Base-by-base conservation (phyloP, 1,140 invertebrate genomes). In the Aplysia californica region DNA sequence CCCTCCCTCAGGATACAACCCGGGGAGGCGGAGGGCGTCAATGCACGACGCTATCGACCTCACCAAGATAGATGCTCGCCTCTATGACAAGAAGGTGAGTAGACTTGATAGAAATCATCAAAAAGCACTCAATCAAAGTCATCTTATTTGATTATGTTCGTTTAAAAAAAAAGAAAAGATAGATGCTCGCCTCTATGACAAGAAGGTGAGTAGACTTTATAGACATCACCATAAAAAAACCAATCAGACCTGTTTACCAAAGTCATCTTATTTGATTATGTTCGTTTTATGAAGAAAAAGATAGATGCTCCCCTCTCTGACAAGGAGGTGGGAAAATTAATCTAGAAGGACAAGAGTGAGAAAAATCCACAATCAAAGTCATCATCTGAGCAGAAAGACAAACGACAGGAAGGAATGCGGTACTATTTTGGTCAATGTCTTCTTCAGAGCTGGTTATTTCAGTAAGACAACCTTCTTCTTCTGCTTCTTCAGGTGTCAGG, bases 11-110 rank as follows among this genome's bases (percentile, higher is more conserved):
- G 77, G 65, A 44, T 80, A 82, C 61, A 78, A 82, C 59, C 82
- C 78, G 23, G 56, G 76, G 35, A 55, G 76, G 39, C 68, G 85
- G 21, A 72, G 85, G 59, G 85, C 85, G 15, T 87, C 85, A 55
- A 87, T 87, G 85, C 85, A 87, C 41, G 85, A 87, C 50, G 85
- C 85, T 10, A 87, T 87, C 23, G 85, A 87, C 66, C 79, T 82
- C 55, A 82, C 79, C 36, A 86, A 87, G 73, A 85, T 87, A 10
- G 85, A 87, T 75, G 78, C 85, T 1, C 80, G 83, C 33, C 78
- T 87, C 0, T 87, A 87, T 58, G 83, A 85, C 55, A 83, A 84
- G 71, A 82, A 82, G 81, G 85, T 87, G 75, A 73, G 56, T 64
- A 33, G 18, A 35, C 5, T 41, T n/a, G n/a, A 15, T 67, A 18